Conservation (phyloP, 2,888 invertebrate genomes). For the Papilio demoleus region DNA sequence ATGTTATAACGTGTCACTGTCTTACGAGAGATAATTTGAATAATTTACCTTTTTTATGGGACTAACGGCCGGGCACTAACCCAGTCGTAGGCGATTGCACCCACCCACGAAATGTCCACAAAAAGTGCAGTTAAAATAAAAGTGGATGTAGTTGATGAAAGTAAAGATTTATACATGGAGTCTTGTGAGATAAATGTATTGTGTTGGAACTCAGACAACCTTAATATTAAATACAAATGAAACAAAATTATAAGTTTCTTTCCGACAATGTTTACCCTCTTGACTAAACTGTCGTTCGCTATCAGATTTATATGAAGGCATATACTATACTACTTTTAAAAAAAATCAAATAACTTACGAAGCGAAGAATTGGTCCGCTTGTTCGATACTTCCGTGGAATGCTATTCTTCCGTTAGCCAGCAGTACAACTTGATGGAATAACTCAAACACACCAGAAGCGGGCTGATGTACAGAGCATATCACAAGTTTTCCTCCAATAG, state of each 20-base stretch:
- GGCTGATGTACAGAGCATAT: slow-evolving; percentile 96
- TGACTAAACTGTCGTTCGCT: too few species aligned
- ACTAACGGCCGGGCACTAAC: background rate
- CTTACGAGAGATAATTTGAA: background rate
- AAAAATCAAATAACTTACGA: slow-evolving; percentile 36
- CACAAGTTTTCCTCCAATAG: slow-evolving; percentile 89
- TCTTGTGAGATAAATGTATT: too few species aligned
- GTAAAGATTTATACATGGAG: background rate
- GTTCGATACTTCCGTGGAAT: slow-evolving; percentile 89
- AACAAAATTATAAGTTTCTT: too few species aligned
- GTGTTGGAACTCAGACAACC: background rate
- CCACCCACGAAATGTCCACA: background rate
- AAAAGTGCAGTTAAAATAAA: background rate
- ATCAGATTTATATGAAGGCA: too few species aligned
- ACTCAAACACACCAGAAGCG: slow-evolving; percentile 91
- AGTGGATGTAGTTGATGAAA: background rate
- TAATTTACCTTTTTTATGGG: slow-evolving; percentile 13
- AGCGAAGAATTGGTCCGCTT: slow-evolving; percentile 86
- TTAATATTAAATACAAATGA: too few species aligned
- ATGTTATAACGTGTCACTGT: slow-evolving; percentile 8
- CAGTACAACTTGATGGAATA: slow-evolving; percentile 91
- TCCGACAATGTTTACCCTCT: too few species aligned
- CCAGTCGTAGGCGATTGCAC: background rate
- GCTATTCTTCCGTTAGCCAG: slow-evolving; percentile 91
- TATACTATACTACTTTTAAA: too few species aligned